Evolutionary conservation across 2,888 invertebrate genomes (phyloP).

Genomic region (Exocentrus adspersus): DNA sequence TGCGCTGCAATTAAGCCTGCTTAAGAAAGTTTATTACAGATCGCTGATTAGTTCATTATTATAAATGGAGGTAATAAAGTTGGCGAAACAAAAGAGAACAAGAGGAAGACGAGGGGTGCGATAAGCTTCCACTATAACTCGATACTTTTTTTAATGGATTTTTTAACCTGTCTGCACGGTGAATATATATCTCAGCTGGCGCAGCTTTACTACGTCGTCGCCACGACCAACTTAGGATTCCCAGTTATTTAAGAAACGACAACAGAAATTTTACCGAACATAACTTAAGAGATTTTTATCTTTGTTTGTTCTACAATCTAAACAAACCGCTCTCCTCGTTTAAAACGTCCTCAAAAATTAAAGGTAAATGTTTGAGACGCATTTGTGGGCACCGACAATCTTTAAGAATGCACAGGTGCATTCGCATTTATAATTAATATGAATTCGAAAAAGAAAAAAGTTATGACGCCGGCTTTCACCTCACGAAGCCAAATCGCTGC

Average conservation of each 20-base stretch:
- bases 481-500: background rate
- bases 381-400: constrained; percentile 7
- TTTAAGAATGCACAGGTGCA: constrained; percentile 14
- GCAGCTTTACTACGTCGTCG: constrained; percentile 15
- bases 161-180: constrained; percentile 13
- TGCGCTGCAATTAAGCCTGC: constrained; percentile 21
- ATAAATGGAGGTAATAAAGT: constrained; percentile 22
- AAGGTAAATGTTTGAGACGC: constrained; percentile 19
- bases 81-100: constrained; percentile 19
- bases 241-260: constrained; percentile 24
- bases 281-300: constrained; percentile 31
- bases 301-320: constrained; percentile 30
- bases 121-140: constrained; percentile 17
- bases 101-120: background rate
- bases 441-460: background rate
- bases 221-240: constrained; percentile 12
- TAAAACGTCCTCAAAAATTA: constrained; percentile 26
- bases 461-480: constrained; percentile 8
- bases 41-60: constrained; percentile 29
- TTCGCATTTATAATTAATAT: constrained; percentile 9
- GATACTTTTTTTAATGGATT: constrained; percentile 8
- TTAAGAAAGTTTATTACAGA: constrained; percentile 28
- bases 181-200: constrained; percentile 15
- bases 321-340: constrained; percentile 25
- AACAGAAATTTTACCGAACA: constrained; percentile 29